Percentiles rank a stretch among this genome's conserved stretches.
Evolutionary conservation across 1,140 invertebrate genomes (phyloP).

Genomic region (Cotesia typhae): DNA sequence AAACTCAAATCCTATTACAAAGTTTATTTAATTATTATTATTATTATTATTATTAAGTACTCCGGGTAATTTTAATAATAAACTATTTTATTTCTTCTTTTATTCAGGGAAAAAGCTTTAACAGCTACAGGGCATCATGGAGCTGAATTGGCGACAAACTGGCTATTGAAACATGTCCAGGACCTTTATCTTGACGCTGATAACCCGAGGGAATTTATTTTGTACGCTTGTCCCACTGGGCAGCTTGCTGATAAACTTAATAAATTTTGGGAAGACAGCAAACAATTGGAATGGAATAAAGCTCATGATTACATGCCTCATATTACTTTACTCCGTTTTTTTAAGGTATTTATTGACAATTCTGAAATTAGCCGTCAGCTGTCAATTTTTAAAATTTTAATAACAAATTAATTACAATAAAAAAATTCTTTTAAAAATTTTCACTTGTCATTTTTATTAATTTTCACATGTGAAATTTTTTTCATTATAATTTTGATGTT

Average conservation of each 20-base stretch:
- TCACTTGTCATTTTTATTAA: too few species aligned
- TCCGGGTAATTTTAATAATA: not conserved
- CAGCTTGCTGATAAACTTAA: slow-evolving; percentile 75
- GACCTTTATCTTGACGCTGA: slow-evolving; percentile 81
- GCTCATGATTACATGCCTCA: slow-evolving; percentile 89
- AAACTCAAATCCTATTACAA: too few species aligned
- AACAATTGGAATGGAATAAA: slow-evolving; percentile 82
- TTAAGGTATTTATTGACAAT: slow-evolving; percentile 72
- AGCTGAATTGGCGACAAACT: slow-evolving; percentile 87
- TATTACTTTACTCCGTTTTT: slow-evolving; percentile 88
- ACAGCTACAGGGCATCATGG: slow-evolving; percentile 88
- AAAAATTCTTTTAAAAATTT: too few species aligned
- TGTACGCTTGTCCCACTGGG: slow-evolving; percentile 86
- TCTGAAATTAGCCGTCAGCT: too few species aligned
- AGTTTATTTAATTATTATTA: too few species aligned
- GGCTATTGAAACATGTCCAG: slow-evolving; percentile 88
- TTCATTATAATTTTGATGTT: slow-evolving; percentile 74
- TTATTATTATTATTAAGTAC: not conserved
- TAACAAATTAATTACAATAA: too few species aligned
- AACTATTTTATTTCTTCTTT: not conserved
- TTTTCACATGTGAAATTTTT: slow-evolving; percentile 59
- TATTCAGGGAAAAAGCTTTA: slow-evolving; percentile 84
- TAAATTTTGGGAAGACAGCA: slow-evolving; percentile 83
- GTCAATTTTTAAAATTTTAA: too few species aligned
- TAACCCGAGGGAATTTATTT: slow-evolving; percentile 81